Evolutionary conservation across 2,113 vertebrate genomes (phyloP), one percentile per base, ranked within the genome.

Genomic region (Pachycephala philippinensis): DNA sequence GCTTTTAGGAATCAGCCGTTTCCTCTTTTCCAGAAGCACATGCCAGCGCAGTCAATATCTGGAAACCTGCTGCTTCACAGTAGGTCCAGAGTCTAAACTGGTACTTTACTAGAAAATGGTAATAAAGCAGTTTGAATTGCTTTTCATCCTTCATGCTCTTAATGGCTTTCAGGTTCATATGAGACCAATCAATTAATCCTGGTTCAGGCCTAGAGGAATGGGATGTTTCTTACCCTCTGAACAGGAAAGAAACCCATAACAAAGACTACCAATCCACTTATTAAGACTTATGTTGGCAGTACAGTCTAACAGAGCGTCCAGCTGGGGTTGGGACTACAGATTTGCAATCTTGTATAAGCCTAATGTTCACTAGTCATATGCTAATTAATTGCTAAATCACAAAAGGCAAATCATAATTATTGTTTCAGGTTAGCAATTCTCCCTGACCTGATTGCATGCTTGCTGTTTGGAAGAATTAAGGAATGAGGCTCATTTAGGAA

Each of bases 121-220:
- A 98, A 98, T 98, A 98, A 98, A 98, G 97, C 97, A 97, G 97
- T 98, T 97, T 97, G 97, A 98, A 98, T 98, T 97, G 97, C 97
- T 98, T 98, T 98, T 98, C 96, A 98, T 98, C 97, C 97, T 98
- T 96, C 79, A 72, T 95, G 96, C 95, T 98, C 97, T 98, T 98
- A 98, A 98, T 95, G 47, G 94, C 96, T 98, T 98, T 98, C 97
- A 97, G 96, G 97, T 98, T 98, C 98, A 97, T 98, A 97, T 90
- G 97, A 98, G 97, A 98, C 98, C 96, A 98, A 98, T 98, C 98
- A 98, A 98, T 98, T 98, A 98, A 98, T 98, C 97, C 96, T 97
- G 87, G 89, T 98, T 97, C 95, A 75, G 93, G 97, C 96, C 95
- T 97, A 88, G 75, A 97, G 95, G 92, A 97, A 94, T 57, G 84